Base-by-base conservation (phyloP, 2,113 vertebrate species). In the Trichomycterus rosablanca region DNA sequence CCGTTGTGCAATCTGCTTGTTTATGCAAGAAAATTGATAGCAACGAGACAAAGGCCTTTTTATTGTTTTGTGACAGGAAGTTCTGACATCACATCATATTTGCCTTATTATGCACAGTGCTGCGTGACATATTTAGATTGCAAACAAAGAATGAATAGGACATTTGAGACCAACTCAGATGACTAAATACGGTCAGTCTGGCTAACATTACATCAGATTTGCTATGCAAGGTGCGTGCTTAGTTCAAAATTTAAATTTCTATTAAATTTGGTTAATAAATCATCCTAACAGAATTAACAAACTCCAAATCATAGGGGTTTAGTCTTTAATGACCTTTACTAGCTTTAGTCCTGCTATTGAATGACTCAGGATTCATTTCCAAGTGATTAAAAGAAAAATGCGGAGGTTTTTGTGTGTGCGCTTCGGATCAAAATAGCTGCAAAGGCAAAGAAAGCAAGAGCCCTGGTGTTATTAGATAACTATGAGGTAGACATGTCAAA, bases 21-120 rank as follows among this genome's bases (percentile, higher is more conserved):
- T 58, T 62, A 52, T 62, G 63, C 57, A 24, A 62, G 24, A 32
- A 45, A 9, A 40, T 30, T 48, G 22, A 52, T 28, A 37, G n/a
- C 32, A 39, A 55, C 48, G 32, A 54, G 59, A 85, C 83, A 87
- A 85, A 78, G 69, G n/a, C 1, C 8, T 49, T 54, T 70, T 84
- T 80, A 69, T 79, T 68, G 2, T 23, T 56, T 54, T 30, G 46
- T 49, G 26, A 40, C 22, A 46, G 62, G 58, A 53, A 63, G 42
- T 46, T 32, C 30, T 71, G 73, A 55, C 67, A 49, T 68, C 51
- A 59, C 30, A 45, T 44, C 69, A 53, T 59, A 43, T 65, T 67
- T 59, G 34, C 23, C 15, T 71, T 57, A 52, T 66, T 60, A 52
- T 52, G 20, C 46, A 52, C 24, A 66, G 42, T 30, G 30, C 15